These are phyloP conservation scores for Sardinella longiceps DNA, from an alignment of 2,797 vertebrate species.

Conservation along the genomic window DNA sequence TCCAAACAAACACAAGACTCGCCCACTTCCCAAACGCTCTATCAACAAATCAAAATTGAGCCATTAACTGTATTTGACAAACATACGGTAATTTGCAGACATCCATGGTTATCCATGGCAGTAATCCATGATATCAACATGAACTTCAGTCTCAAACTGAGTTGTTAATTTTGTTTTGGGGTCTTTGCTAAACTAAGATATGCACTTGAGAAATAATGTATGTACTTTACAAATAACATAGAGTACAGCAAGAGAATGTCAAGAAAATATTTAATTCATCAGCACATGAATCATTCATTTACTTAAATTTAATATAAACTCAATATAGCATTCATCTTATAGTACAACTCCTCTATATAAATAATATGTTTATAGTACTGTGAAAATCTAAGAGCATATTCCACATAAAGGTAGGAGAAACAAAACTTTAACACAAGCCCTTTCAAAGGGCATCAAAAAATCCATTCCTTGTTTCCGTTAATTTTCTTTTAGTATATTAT, in stretches of 20 bases:
- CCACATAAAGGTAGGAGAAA: background rate
- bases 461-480: background rate
- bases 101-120: background rate
- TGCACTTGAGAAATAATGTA: background rate
- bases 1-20: too few species aligned
- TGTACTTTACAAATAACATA: background rate
- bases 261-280: slow-evolving; percentile 4
- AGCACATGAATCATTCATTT: background rate
- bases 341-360: slow-evolving; percentile 22
- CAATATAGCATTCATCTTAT: slow-evolving; percentile 26
- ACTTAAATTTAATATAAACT: background rate
- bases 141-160: background rate
- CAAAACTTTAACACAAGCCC: background rate
- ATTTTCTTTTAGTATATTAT: background rate
- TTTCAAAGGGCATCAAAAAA: background rate
- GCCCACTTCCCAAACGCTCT: too few species aligned
- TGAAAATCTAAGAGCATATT: slow-evolving; percentile 1
- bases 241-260: background rate
- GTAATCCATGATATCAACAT: background rate
- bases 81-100: background rate
- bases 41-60: background rate
- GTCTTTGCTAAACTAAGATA: background rate
- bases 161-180: background rate
- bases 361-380: slow-evolving; percentile 23
- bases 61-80: background rate